Evolutionary conservation across 2,113 vertebrate species (phyloP).

Genomic region (Scolopax mira): DNA sequence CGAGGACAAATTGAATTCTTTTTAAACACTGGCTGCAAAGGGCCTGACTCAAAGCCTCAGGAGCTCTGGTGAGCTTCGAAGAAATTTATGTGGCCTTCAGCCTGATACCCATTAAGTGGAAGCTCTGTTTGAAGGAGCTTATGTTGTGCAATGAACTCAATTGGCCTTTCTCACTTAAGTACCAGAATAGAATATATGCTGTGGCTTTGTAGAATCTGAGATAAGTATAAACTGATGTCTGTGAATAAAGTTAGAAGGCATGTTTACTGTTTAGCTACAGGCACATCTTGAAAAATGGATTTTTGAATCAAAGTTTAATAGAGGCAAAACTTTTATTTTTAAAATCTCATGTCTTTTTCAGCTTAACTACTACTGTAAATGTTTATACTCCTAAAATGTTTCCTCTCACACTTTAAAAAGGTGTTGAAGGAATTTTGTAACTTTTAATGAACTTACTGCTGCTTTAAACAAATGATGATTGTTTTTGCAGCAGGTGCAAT

Average conservation of each 20-base stretch:
- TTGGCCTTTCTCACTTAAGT: constrained; percentile 4
- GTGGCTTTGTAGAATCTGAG: not conserved
- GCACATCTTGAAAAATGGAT: not conserved
- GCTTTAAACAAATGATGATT: not conserved
- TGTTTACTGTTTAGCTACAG: not conserved
- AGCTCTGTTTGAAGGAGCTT: not conserved
- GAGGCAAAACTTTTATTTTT: not conserved
- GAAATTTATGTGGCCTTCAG: not conserved
- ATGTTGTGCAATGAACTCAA: not conserved
- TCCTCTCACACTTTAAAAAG: not conserved
- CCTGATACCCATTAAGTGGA: not conserved
- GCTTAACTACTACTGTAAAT: not conserved
- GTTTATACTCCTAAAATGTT: not conserved
- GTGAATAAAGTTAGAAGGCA: not conserved
- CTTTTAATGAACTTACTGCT: not conserved
- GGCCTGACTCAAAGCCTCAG: not conserved
- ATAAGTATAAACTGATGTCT: not conserved
- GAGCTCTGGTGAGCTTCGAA: not conserved
- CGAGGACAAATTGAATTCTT: not conserved
- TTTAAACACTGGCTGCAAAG: not conserved
- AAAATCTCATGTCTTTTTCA: not conserved
- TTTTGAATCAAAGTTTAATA: not conserved
- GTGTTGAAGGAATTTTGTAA: not conserved
- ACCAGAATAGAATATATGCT: not conserved
- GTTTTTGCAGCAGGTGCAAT: not conserved